Conservation (phyloP, 2,113 vertebrate genomes). For the Pelvicachromis taeniatus region DNA sequence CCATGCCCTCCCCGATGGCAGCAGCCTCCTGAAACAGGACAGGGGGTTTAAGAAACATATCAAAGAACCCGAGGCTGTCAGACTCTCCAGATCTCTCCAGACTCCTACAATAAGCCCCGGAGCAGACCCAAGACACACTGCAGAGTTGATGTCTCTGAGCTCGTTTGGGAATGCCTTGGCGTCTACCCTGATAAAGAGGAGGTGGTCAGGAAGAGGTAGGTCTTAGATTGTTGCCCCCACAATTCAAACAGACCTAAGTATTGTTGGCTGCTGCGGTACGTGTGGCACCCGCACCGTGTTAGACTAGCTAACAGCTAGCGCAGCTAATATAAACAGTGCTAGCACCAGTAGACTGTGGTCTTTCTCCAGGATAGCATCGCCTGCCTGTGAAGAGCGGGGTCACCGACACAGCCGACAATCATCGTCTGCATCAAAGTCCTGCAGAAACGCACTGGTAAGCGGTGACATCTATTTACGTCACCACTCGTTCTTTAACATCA, state of each 20-base stretch:
- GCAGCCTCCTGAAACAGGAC: background rate
- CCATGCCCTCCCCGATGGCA: background rate
- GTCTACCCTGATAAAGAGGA: background rate
- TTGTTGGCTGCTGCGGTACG: background rate
- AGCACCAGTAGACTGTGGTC: background rate
- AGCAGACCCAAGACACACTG: background rate
- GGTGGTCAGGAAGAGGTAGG: background rate
- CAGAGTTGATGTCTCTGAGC: background rate
- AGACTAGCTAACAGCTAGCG: background rate
- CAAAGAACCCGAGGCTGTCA: background rate
- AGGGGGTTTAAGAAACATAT: background rate
- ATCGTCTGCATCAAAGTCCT: background rate
- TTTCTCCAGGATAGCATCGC: background rate
- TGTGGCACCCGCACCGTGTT: background rate
- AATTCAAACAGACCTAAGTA: background rate
- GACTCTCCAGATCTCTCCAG: background rate
- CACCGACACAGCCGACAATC: background rate
- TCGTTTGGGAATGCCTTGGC: background rate
- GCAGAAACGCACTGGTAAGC: background rate
- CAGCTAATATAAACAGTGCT: background rate
- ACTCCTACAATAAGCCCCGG: background rate
- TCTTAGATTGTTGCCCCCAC: background rate
- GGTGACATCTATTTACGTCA: background rate
- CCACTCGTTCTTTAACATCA: background rate
- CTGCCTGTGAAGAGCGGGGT: background rate